Evolutionary conservation across 2,888 invertebrate species (phyloP), one percentile per base, ranked within the genome.

Genomic region (Agonopterix arenella): DNA sequence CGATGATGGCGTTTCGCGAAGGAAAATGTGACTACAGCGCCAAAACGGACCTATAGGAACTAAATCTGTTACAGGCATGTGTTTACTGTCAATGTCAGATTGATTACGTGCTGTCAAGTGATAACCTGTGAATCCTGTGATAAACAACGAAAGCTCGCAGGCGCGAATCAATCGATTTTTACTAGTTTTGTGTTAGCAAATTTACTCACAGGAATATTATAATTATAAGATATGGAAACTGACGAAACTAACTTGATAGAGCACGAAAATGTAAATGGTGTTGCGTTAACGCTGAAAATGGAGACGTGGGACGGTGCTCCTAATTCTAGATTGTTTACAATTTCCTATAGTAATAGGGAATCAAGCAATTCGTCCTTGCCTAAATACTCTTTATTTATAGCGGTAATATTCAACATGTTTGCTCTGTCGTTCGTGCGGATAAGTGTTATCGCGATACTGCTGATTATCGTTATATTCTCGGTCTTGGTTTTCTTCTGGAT

Each of bases 401-500:
- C 83, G 11, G 57, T 84, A 48, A 51, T 88, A 48, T 75, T 80
- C 53, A 86, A 86, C 66, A 66, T 79, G 44, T 41, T 84, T 59
- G 74, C 79, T 1, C 57, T 84, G 18, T 63, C 61, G 45, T 84
- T 75, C 47, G 61, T 84, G 18, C 67, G 71, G 28, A 78, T 86
- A 52, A 84, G 75, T 69, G 11, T 84, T n/a, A 79, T 73, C 18
- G 68, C 76, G 37, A 66, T 80, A 46, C 57, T 72, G 47, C 59
- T 84, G 11, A 83, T 82, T 52, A 55, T 83, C 46, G 71, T 78
- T 54, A 75, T 81, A 9, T 62, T 81, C 54, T 71, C 79, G 1
- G 79, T 82, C 51, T 58, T 88, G 11, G 59, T 79, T 3, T 78
- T 81, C 54, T 83, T 88, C 61, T 88, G 86, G 86, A 65, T 88